Evolutionary conservation across 1,140 invertebrate genomes (phyloP), one percentile per base, ranked within the genome.

Genomic region (Drosophila pseudoobscura): DNA sequence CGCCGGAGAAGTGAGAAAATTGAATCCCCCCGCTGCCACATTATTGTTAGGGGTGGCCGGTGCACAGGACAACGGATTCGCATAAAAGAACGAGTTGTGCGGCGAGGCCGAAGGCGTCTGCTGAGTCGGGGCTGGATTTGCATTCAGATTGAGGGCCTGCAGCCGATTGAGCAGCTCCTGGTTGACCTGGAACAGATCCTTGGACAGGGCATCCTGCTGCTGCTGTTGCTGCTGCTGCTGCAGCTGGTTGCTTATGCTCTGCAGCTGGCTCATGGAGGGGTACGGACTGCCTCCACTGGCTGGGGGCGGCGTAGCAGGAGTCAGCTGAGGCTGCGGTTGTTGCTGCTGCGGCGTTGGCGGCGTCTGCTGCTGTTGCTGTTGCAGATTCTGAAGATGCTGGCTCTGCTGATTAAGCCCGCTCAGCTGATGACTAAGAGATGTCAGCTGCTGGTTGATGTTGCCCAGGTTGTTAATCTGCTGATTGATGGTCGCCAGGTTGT

Each of bases 151-250:
- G 35, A 94, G 89, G 13, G 92, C 92, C 78, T 94, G 93, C 39
- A 94, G 82, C 41, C 93, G 92, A 65, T 94, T 94, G 15, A 94
- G 69, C n/a, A 94, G 85, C 63, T 94, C 94, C 15, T 92, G 92
- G 63, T 92, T 92, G n/a, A 91, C 82, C 43, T 92, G 91, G 41
- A 89, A 89, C 55, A 90, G 75, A 66, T 92, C 87, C 54, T 92
- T 91, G 47, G 90, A 89, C 8, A 91, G 53, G 1, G 84, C 74
- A 53, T 91, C 90, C 51, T 91, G 87, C 13, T 87, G 83, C 54
- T 90, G 88, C 45, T 90, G 89, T 15, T 62, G 55, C 63, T 87
- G 74, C 39, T 91, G 63, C 47, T 88, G 79, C 29, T 90, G 79
- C 69, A 90, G 41, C 68, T 90, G 88, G 57, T 73, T 89, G 64